phyloP scores from a whole-genome alignment of 1,140 invertebrate genomes.

The Nebria ingens region DNA sequence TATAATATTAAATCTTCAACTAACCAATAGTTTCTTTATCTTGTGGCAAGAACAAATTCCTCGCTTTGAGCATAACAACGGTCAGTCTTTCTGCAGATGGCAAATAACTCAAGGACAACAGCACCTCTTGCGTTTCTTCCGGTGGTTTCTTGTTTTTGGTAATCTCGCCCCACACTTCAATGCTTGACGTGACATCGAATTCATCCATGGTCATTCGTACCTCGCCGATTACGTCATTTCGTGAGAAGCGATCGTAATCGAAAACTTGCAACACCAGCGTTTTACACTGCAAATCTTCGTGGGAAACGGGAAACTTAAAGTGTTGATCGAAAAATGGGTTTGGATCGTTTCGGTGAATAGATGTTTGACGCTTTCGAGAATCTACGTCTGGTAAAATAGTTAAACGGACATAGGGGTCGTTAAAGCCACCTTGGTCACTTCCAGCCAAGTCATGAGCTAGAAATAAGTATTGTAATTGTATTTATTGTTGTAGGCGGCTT shows the following conservation, averaged over 20 bases:
- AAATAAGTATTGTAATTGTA: too few relatives aligned
- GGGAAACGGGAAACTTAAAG: conserved; percentile 76
- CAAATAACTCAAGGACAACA: conserved; percentile 74
- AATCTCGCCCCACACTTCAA: conserved; percentile 72
- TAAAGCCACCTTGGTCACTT: conserved; percentile 72
- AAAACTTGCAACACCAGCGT: conserved; percentile 63
- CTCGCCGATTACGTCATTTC: conserved; percentile 69
- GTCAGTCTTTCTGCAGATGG: conserved; percentile 78
- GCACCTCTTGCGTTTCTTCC: conserved; percentile 67
- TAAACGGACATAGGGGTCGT: conserved; percentile 75
- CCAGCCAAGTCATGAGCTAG: conserved; percentile 70
- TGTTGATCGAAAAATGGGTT: conserved; percentile 75
- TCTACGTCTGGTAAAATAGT: conserved; percentile 70
- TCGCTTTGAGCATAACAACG: conserved; percentile 70
- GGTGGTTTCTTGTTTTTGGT: conserved; percentile 63
- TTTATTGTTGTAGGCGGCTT: too few relatives aligned
- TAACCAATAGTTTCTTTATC: conserved; percentile 49
- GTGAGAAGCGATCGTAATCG: conserved; percentile 46
- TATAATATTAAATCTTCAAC: neutral
- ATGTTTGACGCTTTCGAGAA: conserved; percentile 68
- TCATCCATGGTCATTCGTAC: conserved; percentile 58
- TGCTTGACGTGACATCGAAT: conserved; percentile 54
- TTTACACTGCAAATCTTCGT: conserved; percentile 66
- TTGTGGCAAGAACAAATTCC: conserved; percentile 62
- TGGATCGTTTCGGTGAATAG: conserved; percentile 61